phyloP scores from a whole-genome alignment of 2,113 vertebrate genomes.

The Manacus vitellinus region DNA sequence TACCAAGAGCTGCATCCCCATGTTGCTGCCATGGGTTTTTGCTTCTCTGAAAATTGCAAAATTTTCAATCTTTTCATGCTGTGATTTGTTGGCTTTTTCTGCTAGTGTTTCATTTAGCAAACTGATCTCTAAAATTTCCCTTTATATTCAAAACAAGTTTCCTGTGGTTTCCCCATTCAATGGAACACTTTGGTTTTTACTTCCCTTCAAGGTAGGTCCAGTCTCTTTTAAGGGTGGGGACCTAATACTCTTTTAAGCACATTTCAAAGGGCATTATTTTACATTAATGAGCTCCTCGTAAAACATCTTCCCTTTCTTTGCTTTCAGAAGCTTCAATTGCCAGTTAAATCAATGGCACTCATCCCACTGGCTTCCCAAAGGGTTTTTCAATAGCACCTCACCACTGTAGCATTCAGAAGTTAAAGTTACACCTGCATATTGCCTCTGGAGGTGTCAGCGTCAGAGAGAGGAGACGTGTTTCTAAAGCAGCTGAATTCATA shows the following conservation, averaged over 20 bases:
- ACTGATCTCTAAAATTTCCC: not conserved
- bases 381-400: not conserved
- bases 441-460: not conserved
- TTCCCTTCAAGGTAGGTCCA: not conserved
- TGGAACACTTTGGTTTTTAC: not conserved
- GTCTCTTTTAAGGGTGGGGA: not conserved
- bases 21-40: rapidly evolving
- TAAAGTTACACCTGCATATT: not conserved
- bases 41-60: not conserved
- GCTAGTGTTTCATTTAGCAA: not conserved
- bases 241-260: not conserved
- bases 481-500: not conserved
- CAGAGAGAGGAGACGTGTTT: not conserved
- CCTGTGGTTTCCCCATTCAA: not conserved
- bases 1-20: not conserved
- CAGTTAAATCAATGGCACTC: not conserved
- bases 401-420: rapidly evolving
- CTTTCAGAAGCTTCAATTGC: not conserved
- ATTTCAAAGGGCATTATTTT: not conserved
- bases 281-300: not conserved
- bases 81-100: not conserved
- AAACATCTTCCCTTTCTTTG: not conserved
- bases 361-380: not conserved
- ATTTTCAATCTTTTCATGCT: not conserved
- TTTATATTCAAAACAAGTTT: not conserved